Evolutionary conservation across 2,113 vertebrate genomes (phyloP).

Genomic region (Pedionomus torquatus): DNA sequence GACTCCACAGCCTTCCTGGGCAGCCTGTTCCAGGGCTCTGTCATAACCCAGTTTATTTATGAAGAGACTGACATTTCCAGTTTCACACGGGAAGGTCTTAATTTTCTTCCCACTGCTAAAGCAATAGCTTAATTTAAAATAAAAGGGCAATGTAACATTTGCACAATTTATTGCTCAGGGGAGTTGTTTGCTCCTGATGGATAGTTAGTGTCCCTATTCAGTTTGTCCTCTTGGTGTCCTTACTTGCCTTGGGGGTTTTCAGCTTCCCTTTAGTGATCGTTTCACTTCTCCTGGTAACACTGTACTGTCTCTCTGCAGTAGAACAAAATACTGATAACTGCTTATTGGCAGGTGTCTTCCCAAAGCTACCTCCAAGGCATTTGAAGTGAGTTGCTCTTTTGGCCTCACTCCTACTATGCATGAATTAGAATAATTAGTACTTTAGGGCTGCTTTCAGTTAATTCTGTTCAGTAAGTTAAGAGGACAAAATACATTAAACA

Average conservation of each 20-base stretch:
- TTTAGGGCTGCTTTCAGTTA: too few species aligned
- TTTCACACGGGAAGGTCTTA: not conserved
- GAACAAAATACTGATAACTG: not conserved
- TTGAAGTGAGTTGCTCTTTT: not conserved
- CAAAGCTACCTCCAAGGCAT: not conserved
- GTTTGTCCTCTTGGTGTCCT: not conserved
- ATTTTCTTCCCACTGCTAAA: not conserved
- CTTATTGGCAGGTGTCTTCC: not conserved
- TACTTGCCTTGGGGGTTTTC: not conserved
- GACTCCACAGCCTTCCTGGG: too few species aligned
- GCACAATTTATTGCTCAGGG: not conserved
- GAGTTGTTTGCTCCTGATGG: not conserved
- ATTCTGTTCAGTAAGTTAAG: too few species aligned
- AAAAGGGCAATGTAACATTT: not conserved
- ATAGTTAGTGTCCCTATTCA: not conserved
- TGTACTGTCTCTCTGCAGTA: not conserved
- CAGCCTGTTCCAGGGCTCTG: too few species aligned
- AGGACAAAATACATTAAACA: too few species aligned
- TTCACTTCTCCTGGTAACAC: not conserved
- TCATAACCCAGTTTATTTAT: not conserved
- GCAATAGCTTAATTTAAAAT: not conserved
- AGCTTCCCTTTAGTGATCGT: not conserved
- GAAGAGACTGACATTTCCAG: not conserved
- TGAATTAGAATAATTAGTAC: not conserved
- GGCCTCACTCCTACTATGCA: not conserved